Evolutionary conservation across 2,888 invertebrate species (phyloP).

Genomic region (Drosophila lutescens): DNA sequence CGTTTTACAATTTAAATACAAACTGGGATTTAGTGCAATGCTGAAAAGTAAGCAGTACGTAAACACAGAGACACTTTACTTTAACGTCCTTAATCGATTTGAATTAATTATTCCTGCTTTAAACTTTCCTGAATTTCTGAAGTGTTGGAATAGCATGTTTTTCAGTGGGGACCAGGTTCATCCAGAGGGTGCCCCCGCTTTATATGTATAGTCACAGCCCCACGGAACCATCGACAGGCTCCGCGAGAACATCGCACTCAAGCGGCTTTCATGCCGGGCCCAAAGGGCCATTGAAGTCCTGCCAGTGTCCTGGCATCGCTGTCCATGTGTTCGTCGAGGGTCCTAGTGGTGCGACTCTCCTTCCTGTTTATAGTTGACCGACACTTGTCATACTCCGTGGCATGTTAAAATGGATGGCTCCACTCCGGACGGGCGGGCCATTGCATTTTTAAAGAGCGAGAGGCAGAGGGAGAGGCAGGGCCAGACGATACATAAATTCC

Average conservation of each 20-base stretch:
- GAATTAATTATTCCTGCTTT: neutral
- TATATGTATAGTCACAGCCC: neutral
- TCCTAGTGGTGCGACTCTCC: slow-evolving; percentile 27
- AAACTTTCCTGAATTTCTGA: neutral
- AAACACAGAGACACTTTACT: too few species aligned
- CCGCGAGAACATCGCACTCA: slow-evolving; percentile 29
- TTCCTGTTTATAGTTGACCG: slow-evolving; percentile 62
- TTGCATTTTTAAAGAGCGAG: slow-evolving; percentile 44
- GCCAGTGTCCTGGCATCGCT: slow-evolving; percentile 22
- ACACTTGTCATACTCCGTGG: slow-evolving; percentile 58
- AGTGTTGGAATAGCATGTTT: neutral
- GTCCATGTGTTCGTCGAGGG: slow-evolving; percentile 53
- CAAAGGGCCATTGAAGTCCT: slow-evolving; percentile 33
- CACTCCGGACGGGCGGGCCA: neutral
- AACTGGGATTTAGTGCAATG: too few species aligned
- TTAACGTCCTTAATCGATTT: neutral
- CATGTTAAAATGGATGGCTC: slow-evolving; percentile 39
- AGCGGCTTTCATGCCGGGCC: slow-evolving; percentile 20
- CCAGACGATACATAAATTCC: slow-evolving; percentile 57
- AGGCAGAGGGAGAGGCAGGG: neutral
- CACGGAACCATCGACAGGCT: slow-evolving; percentile 16
- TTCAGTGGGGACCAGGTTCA: neutral
- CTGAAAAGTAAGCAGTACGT: too few species aligned
- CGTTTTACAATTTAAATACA: neutral
- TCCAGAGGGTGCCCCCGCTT: neutral